phyloP scores from a whole-genome alignment of 2,888 invertebrate species.

The Acrobasis consociella region DNA sequence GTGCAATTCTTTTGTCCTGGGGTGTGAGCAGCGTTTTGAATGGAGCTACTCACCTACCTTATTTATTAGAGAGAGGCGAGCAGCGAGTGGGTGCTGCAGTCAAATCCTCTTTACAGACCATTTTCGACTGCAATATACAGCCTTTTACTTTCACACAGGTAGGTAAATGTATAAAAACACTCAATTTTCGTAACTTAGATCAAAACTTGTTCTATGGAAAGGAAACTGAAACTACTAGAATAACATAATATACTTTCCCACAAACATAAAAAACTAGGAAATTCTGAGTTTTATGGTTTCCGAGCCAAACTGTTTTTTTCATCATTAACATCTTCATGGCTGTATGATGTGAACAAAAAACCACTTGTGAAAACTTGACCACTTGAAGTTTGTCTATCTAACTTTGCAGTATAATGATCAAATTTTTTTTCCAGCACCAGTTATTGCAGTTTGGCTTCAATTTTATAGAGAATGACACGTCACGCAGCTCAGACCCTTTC shows the following conservation, averaged over 20 bases:
- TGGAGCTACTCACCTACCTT: conserved; percentile 64
- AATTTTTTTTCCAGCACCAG: conserved; percentile 57
- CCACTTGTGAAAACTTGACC: too few relatives aligned
- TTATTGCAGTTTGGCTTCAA: conserved; percentile 64
- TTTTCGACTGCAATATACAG: conserved; percentile 76
- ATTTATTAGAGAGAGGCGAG: conserved; percentile 72
- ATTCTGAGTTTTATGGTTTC: too few relatives aligned
- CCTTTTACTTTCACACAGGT: conserved; percentile 72
- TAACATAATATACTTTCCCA: too few relatives aligned
- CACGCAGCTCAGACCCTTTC: conserved; percentile 57
- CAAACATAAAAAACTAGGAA: too few relatives aligned
- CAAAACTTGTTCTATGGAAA: too few relatives aligned
- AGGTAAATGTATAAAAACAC: conserved; percentile 23
- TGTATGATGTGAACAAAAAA: too few relatives aligned
- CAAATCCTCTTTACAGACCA: conserved; percentile 55
- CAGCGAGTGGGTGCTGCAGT: conserved; percentile 59
- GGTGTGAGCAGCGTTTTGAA: conserved; percentile 50
- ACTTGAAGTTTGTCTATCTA: too few relatives aligned
- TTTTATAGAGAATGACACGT: conserved; percentile 62
- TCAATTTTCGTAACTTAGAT: not conserved
- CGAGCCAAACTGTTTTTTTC: too few relatives aligned
- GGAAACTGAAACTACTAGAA: too few relatives aligned
- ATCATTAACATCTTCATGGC: too few relatives aligned
- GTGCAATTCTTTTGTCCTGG: conserved; percentile 69
- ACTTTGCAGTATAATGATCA: not conserved